Evolutionary conservation across 2,797 vertebrate species (phyloP).

Genomic region (Tragelaphus oryx): DNA sequence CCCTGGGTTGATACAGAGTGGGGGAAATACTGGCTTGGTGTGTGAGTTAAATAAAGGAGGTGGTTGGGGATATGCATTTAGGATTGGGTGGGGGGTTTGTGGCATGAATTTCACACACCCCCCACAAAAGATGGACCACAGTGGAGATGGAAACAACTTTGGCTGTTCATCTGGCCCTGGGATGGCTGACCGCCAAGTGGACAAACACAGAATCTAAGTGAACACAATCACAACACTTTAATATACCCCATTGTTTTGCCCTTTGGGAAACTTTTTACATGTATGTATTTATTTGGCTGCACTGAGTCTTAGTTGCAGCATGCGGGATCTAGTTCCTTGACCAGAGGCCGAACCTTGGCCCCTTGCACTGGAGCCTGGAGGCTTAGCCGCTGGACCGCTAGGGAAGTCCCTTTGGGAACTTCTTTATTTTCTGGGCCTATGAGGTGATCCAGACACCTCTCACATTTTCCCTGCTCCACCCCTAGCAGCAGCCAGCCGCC

Average conservation of each 20-base stretch:
- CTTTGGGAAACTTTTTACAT: not conserved
- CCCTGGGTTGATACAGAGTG: not conserved
- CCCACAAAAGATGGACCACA: not conserved
- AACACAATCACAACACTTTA: not conserved
- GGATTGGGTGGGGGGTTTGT: not conserved
- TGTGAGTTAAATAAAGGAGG: not conserved
- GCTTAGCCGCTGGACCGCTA: not conserved
- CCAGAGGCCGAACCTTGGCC: not conserved
- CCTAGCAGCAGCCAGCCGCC: not conserved
- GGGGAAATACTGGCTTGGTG: not conserved
- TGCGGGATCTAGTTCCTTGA: not conserved
- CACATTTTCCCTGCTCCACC: not conserved
- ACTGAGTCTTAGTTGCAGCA: not conserved
- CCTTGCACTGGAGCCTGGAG: not conserved
- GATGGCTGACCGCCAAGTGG: not conserved
- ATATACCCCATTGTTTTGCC: not conserved
- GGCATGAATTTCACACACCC: not conserved
- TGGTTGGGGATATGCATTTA: no score
- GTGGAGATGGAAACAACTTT: not conserved
- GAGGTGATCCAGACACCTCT: not conserved
- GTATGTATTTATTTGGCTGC: not conserved
- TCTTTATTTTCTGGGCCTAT: not conserved
- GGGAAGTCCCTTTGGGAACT: not conserved
- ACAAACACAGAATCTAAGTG: not conserved
- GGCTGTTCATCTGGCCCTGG: not conserved